Evolutionary conservation across 2,113 vertebrate genomes (phyloP), one percentile per base, ranked within the genome.

Genomic region (Ascaphus truei): DNA sequence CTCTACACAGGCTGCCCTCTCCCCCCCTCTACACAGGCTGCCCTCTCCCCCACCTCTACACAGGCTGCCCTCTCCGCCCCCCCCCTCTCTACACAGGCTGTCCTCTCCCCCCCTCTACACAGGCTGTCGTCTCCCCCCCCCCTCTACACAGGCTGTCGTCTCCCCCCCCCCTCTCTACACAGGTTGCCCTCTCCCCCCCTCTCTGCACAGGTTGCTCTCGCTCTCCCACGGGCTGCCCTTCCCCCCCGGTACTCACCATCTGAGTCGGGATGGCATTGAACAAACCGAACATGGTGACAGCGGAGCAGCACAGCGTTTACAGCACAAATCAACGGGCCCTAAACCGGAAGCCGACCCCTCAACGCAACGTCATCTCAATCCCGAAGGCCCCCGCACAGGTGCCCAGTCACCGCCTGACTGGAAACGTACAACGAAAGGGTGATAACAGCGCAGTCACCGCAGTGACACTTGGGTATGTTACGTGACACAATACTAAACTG

Each of bases 241-340:
- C 7, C 5, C 20, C 43, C 43, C 30, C 11, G 29, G 11, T 5
- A 0, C 72, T 73, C 48, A 74, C 72, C 72, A 74, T 69, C 13
- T 74, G 72, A 4, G 72, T 74, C 3, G 72, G 64, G 18, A 74
- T 57, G 39, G 72, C 51, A 15, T 52, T 48, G 12, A 63, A 29
- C 30, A 62, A 33, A 4, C 43, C 52, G 26, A 74, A 36, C 72
- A 69, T 68, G 29, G 11, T 58, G 10, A 15, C 65, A 13, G 11
- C 27, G 5, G 26, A n/a, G n/a, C n/a, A n/a, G n/a, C n/a, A n/a
- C n/a, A n/a, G n/a, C n/a, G n/a, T n/a, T n/a, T n/a, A n/a, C n/a
- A n/a, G n/a, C n/a, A n/a, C n/a, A n/a, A n/a, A n/a, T n/a, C 26
- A 3, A 23, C 16, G 22, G 20, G 2, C 16, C 5, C 37, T 41